Evolutionary conservation across 2,113 vertebrate species (phyloP).

Genomic region (Polyodon spathula): DNA sequence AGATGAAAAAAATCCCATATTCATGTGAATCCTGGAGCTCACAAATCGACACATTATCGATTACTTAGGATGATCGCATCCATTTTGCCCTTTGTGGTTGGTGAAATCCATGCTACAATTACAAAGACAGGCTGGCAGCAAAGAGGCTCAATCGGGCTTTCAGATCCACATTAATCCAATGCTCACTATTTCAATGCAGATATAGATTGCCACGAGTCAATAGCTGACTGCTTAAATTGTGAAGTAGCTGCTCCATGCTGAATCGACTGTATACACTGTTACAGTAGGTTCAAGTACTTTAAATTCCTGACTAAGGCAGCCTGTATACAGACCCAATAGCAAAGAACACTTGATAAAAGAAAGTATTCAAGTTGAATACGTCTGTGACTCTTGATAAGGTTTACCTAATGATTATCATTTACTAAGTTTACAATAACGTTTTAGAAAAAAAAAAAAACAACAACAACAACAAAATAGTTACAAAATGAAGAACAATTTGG

Average conservation of each 20-base stretch:
- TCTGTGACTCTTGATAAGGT: no score
- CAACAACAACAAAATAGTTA: no score
- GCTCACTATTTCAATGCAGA: conserved; percentile 72
- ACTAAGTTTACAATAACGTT: no score
- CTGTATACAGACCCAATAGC: not conserved
- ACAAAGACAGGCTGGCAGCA: conserved; percentile 69
- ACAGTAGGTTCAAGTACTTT: conserved; percentile 40
- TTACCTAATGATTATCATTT: no score
- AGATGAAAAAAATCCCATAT: conserved; percentile 57
- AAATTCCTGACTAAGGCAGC: not conserved
- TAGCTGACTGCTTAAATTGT: conserved; percentile 68
- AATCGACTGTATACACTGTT: conserved; percentile 50
- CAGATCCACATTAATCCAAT: conserved; percentile 73
- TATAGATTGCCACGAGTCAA: conserved; percentile 71
- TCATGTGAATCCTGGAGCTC: conserved; percentile 61
- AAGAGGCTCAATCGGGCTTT: conserved; percentile 68
- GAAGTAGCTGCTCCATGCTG: conserved; percentile 49
- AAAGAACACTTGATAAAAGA: not conserved
- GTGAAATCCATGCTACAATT: conserved; percentile 74
- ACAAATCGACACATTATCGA: conserved; percentile 66
- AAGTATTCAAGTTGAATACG: no score
- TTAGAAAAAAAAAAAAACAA: no score
- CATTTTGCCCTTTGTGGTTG: conserved; percentile 75
- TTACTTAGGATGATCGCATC: conserved; percentile 65
- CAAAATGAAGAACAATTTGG: no score